A percentile compares a stretch with the other conserved stretches of the same genome.
These are phyloP conservation scores for Luscinia luscinia DNA, from an alignment of 2,797 vertebrate genomes.

Conservation along the genomic window DNA sequence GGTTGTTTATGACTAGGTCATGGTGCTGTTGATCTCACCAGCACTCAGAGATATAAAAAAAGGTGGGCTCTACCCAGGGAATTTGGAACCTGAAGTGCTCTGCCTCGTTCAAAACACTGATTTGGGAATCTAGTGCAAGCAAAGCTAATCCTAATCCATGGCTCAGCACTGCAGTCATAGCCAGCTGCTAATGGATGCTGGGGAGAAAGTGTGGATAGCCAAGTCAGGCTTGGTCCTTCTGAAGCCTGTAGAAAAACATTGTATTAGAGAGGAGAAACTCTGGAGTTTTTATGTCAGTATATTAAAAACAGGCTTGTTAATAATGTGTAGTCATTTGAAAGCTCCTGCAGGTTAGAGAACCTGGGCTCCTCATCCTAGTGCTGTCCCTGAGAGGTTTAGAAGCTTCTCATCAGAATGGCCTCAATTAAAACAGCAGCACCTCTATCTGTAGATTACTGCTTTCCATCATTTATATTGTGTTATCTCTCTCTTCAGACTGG, in stretches of 20 bases:
- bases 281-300: neutral
- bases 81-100: neutral
- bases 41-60: neutral
- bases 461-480: conserved; percentile 82
- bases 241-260: neutral
- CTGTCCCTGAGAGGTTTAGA: conserved; percentile 57
- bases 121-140: neutral
- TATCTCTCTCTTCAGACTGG: conserved; percentile 87
- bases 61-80: neutral
- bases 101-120: neutral
- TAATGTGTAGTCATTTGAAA: conserved; percentile 28
- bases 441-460: conserved; percentile 76
- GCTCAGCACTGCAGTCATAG: neutral
- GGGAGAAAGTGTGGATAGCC: neutral
- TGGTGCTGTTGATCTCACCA: neutral
- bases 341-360: neutral
- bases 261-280: neutral
- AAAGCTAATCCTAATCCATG: neutral
- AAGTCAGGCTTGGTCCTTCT: neutral
- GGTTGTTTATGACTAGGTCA: neutral
- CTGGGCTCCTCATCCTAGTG: conserved; percentile 35
- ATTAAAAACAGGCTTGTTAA: neutral
- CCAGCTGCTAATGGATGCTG: neutral
- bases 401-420: conserved; percentile 75
- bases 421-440: conserved; percentile 75